These are phyloP conservation scores for Malacoraja senta DNA, from an alignment of 2,797 vertebrate genomes.

Conservation along the genomic window DNA sequence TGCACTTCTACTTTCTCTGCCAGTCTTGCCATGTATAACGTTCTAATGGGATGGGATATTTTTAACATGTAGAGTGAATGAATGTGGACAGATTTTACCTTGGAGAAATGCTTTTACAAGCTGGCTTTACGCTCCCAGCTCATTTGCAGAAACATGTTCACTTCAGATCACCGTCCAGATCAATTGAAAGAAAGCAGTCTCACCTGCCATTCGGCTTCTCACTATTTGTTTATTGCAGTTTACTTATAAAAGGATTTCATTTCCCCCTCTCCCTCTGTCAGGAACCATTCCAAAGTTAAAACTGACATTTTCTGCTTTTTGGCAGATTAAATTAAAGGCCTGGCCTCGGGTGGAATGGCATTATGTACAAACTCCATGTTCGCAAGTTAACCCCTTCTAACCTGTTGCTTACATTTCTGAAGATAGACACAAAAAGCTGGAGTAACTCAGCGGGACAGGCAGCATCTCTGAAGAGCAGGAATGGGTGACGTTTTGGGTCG, in stretches of 20 bases:
- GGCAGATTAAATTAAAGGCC: not conserved
- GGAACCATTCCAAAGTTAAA: not conserved
- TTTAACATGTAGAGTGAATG: not conserved
- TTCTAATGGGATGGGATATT: not conserved
- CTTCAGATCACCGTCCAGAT: not conserved
- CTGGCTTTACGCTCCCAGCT: not conserved
- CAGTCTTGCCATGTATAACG: no score
- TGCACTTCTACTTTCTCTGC: no score
- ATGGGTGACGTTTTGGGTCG: no score
- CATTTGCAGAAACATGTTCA: slow-evolving; percentile 19
- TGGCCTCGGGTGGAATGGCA: not conserved
- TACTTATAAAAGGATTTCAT: not conserved
- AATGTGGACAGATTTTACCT: not conserved
- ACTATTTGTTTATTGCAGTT: not conserved
- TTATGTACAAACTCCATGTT: not conserved
- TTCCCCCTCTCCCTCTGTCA: not conserved
- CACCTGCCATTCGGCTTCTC: not conserved
- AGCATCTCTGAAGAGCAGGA: no score
- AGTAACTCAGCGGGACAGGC: no score
- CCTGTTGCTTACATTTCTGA: not conserved
- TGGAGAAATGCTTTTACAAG: not conserved
- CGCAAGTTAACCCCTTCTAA: slow-evolving; percentile 4
- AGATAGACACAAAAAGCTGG: no score
- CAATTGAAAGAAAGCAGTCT: not conserved
- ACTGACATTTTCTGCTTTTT: slow-evolving; percentile 4